phyloP scores from a whole-genome alignment of 2,113 vertebrate species.

The Myiopsitta monachus region DNA sequence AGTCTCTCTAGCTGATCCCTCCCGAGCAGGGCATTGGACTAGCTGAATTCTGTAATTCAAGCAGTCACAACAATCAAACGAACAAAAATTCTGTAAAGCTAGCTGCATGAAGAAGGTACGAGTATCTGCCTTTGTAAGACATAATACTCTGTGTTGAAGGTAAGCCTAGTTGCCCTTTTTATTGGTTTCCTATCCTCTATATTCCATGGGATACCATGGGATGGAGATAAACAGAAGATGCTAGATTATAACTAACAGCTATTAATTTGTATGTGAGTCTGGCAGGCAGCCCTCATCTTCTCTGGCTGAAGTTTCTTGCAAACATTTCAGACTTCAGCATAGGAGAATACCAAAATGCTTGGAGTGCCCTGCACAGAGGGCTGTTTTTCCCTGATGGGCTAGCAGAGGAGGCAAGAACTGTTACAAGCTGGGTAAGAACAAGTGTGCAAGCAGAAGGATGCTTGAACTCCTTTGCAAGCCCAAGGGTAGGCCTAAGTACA shows the following conservation, averaged over 20 bases:
- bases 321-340: not conserved
- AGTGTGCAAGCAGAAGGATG: not conserved
- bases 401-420: not conserved
- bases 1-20: not conserved
- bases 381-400: not conserved
- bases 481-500: not conserved
- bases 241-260: not conserved
- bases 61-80: not conserved
- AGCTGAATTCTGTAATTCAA: not conserved
- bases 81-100: not conserved
- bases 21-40: not conserved
- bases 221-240: not conserved
- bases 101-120: not conserved
- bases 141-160: not conserved
- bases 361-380: not conserved
- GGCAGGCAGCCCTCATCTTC: not conserved
- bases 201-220: not conserved
- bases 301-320: not conserved
- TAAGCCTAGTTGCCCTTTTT: not conserved
- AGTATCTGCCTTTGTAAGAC: not conserved
- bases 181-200: not conserved
- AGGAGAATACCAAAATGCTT: not conserved
- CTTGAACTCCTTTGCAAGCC: not conserved
- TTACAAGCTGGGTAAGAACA: not conserved
- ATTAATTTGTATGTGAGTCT: not conserved